phyloP scores from a whole-genome alignment of 2,797 vertebrate species.

The Caiman crocodilus region DNA sequence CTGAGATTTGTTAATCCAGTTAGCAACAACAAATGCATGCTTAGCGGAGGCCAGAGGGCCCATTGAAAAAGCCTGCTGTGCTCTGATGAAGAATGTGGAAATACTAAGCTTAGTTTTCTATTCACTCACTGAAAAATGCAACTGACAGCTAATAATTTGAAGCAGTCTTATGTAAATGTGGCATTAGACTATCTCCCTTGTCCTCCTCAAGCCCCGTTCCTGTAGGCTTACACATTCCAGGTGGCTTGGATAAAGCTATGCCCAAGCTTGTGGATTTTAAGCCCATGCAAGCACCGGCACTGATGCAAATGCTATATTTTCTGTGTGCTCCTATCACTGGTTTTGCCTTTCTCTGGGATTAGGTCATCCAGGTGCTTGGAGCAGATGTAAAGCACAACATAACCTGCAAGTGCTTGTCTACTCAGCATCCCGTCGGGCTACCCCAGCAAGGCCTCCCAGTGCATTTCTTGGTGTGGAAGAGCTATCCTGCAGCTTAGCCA shows the following conservation, averaged over 20 bases:
- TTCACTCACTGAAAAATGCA: constrained; percentile 10
- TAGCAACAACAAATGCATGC: constrained; percentile 43
- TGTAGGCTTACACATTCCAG: not conserved
- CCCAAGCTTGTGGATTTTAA: not conserved
- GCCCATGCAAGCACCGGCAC: not conserved
- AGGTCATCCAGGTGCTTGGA: too few species aligned
- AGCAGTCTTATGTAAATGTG: constrained; percentile 17
- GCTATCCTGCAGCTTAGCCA: not conserved
- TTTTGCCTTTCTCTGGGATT: too few species aligned
- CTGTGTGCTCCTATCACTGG: not conserved
- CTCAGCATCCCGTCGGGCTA: too few species aligned
- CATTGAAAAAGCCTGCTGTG: not conserved
- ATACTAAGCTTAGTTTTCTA: not conserved
- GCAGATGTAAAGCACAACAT: too few species aligned
- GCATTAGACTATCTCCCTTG: constrained; percentile 21
- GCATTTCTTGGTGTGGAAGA: too few species aligned
- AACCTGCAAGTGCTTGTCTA: too few species aligned
- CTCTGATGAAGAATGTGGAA: constrained; percentile 4
- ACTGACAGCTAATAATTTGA: constrained; percentile 39
- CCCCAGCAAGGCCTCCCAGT: too few species aligned
- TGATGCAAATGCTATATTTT: not conserved
- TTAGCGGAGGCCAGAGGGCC: constrained; percentile 8
- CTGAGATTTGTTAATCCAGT: constrained; percentile 29
- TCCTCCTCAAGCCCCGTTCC: not conserved
- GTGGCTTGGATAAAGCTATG: not conserved